Base-by-base conservation (phyloP, 2,888 invertebrate species). In the Deroplatys truncata region DNA sequence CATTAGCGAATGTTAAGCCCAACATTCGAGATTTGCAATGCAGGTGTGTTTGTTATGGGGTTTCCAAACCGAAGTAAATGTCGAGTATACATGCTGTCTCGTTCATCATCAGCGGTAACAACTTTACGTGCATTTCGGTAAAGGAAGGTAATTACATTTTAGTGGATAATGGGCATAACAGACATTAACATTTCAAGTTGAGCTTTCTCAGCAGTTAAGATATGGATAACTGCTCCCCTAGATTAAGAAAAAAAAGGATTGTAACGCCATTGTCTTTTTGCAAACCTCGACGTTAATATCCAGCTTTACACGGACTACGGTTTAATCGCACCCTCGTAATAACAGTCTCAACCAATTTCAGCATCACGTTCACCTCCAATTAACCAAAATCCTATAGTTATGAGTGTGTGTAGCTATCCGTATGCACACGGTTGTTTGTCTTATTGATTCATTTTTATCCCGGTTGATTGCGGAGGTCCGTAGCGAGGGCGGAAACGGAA, bases 391-490 rank as follows among this genome's bases (percentile, higher is more conserved):
- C 85, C 84, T 35, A 35, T 87, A 43, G 82, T 85, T 89, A 89
- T 31, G 88, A 35, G 85, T 56, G 82, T 85, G 25, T 82, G 35
- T 43, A 10, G 9, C 82, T 35, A 31, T 82, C 43, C 43, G 72
- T 56, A 87, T 82, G 56, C 20, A 82, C 25, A 87, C 2, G 85
- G 72, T 25, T 88, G 35, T 85, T 82, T 85, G 85, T 89, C 85
- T 85, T 82, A 85, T 28, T 89, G 88, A 89, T 89, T 89, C 88
- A 85, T 89, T 89, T 89, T 89, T 89, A 89, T 89, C 56, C 88
- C 88, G 35, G 82, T 72, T 88, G 88, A 88, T 82, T 84, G 88
- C 56, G 28, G 28, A 83, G 83, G 88, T 29, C 7, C 31, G 31
- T 28, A 28, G 28, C 56, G 86, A 72, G 56, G 56, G 82, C 29